Base-by-base conservation (phyloP, 2,888 invertebrate genomes). In the Argyresthia goedartella region DNA sequence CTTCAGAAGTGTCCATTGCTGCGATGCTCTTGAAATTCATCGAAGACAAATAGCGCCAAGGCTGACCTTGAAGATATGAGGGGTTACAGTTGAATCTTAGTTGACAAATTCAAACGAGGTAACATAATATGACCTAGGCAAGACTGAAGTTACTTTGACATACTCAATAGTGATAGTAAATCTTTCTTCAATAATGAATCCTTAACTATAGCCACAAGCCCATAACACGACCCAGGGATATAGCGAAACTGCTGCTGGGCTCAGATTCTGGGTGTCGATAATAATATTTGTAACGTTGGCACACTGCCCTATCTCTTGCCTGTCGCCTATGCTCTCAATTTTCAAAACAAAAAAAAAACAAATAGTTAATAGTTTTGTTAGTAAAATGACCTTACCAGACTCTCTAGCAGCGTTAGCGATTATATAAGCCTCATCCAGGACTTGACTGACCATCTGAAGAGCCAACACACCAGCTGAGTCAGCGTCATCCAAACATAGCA, bases 341-440 rank as follows among this genome's bases (percentile, higher is more conserved):
- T 42, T 14, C 14, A 8, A 14, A 42, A 42, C 42, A 14, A 25
- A 25, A 25, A 8, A 42, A 42, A 11, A 14, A 25, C 2, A 25
- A 8, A 13, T n/a, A n/a, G 10, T n/a, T 42, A n/a, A 42, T 42
- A n/a, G 42, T 13, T 14, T 6, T 42, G 42, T 6, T 42, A n/a
- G 10, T 39, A 10, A 16, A 15, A 16, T n/a, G 34, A n/a, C 42
- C 44, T 49, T 61, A 79, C 80, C 77, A 55, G 78, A 71, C 49
- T 80, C 76, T 49, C 59, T 60, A 36, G 73, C 73, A 52, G 74
- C 68, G 59, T 74, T 77, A 8, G 69, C 77, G 57, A 81, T 74
- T 51, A 73, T 62, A 56, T 65, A 75, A 1, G 84, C 85, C 58
- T 85, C 84, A 41, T 86, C 78, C 51, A 86, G 61, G 9, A 86